phyloP scores from a whole-genome alignment of 2,797 vertebrate species.

The Poecile montanus region DNA sequence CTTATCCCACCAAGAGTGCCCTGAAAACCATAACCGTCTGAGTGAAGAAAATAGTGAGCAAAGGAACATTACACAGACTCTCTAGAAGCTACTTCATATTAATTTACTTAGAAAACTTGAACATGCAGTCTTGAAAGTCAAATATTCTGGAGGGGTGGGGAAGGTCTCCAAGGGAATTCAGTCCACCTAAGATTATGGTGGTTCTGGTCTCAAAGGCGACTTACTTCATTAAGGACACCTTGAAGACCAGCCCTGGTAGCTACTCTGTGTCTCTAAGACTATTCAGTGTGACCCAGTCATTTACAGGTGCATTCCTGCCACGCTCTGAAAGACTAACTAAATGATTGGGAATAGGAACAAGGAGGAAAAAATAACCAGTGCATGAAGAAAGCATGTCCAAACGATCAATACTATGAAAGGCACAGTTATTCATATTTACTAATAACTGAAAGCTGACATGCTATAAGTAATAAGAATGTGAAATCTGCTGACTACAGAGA shows the following conservation, averaged over 20 bases:
- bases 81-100: conserved; percentile 35
- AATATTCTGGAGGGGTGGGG: not conserved
- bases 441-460: conserved; percentile 71
- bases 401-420: conserved; percentile 61
- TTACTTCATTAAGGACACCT: not conserved
- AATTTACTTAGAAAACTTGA: conserved; percentile 36
- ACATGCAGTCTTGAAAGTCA: not conserved
- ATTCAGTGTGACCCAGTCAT: not conserved
- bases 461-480: conserved; percentile 57
- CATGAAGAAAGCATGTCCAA: conserved; percentile 48
- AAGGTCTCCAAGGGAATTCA: not conserved
- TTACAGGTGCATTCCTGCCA: conserved; percentile 48
- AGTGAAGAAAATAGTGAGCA: conserved; percentile 28
- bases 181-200: not conserved
- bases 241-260: not conserved
- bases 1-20: not conserved
- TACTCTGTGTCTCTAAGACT: not conserved
- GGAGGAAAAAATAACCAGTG: conserved; percentile 35
- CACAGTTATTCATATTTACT: conserved; percentile 74
- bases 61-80: conserved; percentile 47
- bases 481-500: conserved; percentile 62
- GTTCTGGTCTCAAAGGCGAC: not conserved
- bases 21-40: not conserved
- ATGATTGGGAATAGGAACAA: not conserved
- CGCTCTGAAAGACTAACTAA: conserved; percentile 49